Conservation (phyloP, 2,797 vertebrate genomes). For the Menidia menidia region DNA sequence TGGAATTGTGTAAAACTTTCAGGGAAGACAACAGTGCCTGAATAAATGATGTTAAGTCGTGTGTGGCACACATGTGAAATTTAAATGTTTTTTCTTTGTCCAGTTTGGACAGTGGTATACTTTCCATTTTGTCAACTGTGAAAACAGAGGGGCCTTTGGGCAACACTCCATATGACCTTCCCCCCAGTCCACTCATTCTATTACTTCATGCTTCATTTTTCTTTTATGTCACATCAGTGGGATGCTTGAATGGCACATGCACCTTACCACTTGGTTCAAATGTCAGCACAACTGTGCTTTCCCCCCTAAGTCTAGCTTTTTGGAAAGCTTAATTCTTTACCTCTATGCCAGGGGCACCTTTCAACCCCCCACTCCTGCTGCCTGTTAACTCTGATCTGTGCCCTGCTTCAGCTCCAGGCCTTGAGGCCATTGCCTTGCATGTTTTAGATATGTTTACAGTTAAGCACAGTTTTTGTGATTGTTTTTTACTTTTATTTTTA, state of each 20-base stretch:
- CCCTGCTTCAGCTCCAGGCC: too few relatives aligned
- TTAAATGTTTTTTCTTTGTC: slow-evolving; percentile 5
- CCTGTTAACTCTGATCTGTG: slow-evolving; percentile 1
- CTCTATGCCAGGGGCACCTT: background rate
- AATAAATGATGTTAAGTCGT: slow-evolving; percentile 35
- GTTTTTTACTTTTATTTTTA: too few relatives aligned
- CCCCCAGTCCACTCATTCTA: background rate
- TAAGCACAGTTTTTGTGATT: too few relatives aligned
- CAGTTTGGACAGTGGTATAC: background rate
- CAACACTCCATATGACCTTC: background rate
- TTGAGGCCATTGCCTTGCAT: too few relatives aligned
- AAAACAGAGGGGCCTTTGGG: background rate
- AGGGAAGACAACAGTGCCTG: slow-evolving; percentile 10
- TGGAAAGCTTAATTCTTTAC: background rate
- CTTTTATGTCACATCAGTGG: slow-evolving; percentile 1
- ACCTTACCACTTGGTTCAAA: background rate
- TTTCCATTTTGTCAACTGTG: slow-evolving; percentile 7
- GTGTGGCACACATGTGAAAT: slow-evolving; percentile 12
- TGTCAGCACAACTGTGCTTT: background rate
- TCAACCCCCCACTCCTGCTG: slow-evolving; percentile 7
- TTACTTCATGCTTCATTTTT: background rate
- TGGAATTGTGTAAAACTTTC: slow-evolving; percentile 26
- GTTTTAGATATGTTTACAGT: too few relatives aligned
- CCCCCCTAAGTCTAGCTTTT: background rate
- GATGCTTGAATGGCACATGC: background rate